Conservation (phyloP, 2,888 invertebrate genomes). For the Pterostichus niger region DNA sequence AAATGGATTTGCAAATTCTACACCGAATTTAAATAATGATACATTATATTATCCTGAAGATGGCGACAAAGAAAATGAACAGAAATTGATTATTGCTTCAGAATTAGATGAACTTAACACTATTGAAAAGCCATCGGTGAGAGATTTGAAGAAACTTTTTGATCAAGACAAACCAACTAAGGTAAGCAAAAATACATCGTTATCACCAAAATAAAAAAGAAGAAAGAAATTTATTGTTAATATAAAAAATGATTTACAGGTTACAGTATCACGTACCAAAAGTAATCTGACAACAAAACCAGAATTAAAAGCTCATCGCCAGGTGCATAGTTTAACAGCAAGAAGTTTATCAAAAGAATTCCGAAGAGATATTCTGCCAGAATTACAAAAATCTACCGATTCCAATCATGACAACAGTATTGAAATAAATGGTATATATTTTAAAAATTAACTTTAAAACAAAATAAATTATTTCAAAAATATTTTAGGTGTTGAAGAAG, state of each 20-base stretch:
- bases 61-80: conserved; percentile 28
- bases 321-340: conserved; percentile 88
- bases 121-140: conserved; percentile 65
- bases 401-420: conserved; percentile 47
- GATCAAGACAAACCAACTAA: conserved; percentile 64
- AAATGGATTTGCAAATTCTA: conserved; percentile 71
- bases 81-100: conserved; percentile 18
- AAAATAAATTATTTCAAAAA: neutral
- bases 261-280: conserved; percentile 49
- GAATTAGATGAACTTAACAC: conserved; percentile 55
- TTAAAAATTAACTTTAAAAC: neutral
- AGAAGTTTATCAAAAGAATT: conserved; percentile 88
- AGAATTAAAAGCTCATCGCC: conserved; percentile 68
- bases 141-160: conserved; percentile 69
- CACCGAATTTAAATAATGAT: conserved; percentile 69
- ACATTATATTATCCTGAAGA: conserved; percentile 45
- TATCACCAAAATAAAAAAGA: too few species aligned
- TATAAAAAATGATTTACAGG: neutral
- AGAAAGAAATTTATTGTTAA: conserved; percentile 9
- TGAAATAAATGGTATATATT: conserved; percentile 24
- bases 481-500: conserved; percentile 34
- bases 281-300: conserved; percentile 61
- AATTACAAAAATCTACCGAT: conserved; percentile 76
- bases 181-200: conserved; percentile 22
- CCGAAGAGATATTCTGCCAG: conserved; percentile 79